phyloP scores from a whole-genome alignment of 2,113 vertebrate genomes.

The Cyrtonyx montezumae region DNA sequence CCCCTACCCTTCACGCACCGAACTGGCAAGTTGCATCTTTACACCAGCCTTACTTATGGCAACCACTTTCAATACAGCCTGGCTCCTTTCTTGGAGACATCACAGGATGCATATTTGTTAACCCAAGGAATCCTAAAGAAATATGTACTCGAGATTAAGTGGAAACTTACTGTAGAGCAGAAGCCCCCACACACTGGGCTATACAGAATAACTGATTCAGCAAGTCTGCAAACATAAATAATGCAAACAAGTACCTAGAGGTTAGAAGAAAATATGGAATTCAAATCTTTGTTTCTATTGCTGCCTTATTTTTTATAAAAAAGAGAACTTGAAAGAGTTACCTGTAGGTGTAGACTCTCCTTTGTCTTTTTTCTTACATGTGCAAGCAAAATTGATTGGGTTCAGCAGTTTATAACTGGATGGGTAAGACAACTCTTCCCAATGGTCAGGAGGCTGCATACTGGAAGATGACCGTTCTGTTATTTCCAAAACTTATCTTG shows the following conservation, averaged over 20 bases:
- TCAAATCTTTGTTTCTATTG: neutral
- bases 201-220: neutral
- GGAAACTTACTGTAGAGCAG: neutral
- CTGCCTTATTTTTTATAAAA: neutral
- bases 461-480: neutral
- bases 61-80: neutral
- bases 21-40: neutral
- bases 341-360: neutral
- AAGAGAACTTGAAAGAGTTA: neutral
- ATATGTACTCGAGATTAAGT: neutral
- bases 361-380: neutral
- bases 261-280: neutral
- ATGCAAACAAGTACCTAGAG: neutral
- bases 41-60: neutral
- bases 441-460: neutral
- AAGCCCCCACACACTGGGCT: neutral
- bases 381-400: neutral
- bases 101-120: rapidly evolving
- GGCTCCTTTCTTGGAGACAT: neutral
- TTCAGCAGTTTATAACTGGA: neutral
- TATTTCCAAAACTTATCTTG: neutral
- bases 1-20: neutral
- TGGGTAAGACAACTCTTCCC: neutral
- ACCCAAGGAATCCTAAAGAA: neutral
- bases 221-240: neutral